phyloP scores from a whole-genome alignment of 2,888 invertebrate species.

The Epicampocera succincta region DNA sequence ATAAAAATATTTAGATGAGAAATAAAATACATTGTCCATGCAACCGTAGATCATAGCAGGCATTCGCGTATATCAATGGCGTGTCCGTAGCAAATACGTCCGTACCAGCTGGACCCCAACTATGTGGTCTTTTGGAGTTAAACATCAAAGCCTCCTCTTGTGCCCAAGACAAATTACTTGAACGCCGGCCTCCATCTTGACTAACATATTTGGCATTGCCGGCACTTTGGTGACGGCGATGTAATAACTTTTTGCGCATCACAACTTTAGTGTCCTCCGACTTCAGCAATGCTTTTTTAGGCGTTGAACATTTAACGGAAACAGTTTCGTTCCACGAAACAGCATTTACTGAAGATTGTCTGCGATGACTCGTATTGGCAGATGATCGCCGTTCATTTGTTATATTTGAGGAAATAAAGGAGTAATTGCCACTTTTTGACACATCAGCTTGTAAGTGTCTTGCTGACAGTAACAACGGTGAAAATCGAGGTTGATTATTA shows the following conservation, averaged over 20 bases:
- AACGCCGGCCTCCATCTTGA: constrained; percentile 76
- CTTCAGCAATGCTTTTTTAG: constrained; percentile 52
- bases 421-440: constrained; percentile 73
- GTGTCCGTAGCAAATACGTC: constrained; percentile 82
- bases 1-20: constrained; percentile 1
- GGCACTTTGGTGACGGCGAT: constrained; percentile 80
- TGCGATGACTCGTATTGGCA: constrained; percentile 74
- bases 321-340: constrained; percentile 82
- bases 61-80: constrained; percentile 88
- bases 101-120: constrained; percentile 81
- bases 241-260: constrained; percentile 76
- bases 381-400: constrained; percentile 72
- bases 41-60: constrained; percentile 82
- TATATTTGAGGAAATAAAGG: constrained; percentile 74
- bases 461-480: constrained; percentile 47
- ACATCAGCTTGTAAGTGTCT: constrained; percentile 44
- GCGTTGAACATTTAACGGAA: constrained; percentile 75
- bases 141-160: constrained; percentile 75
- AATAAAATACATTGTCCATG: constrained; percentile 92
- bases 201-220: constrained; percentile 78
- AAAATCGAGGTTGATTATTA: constrained; percentile 20
- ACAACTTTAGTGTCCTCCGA: constrained; percentile 73
- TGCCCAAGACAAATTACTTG: constrained; percentile 77
- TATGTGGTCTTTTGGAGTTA: constrained; percentile 76
- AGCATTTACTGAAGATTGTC: constrained; percentile 80